phyloP scores from a whole-genome alignment of 2,888 invertebrate genomes.

The Trypoxylon attenuatum region DNA sequence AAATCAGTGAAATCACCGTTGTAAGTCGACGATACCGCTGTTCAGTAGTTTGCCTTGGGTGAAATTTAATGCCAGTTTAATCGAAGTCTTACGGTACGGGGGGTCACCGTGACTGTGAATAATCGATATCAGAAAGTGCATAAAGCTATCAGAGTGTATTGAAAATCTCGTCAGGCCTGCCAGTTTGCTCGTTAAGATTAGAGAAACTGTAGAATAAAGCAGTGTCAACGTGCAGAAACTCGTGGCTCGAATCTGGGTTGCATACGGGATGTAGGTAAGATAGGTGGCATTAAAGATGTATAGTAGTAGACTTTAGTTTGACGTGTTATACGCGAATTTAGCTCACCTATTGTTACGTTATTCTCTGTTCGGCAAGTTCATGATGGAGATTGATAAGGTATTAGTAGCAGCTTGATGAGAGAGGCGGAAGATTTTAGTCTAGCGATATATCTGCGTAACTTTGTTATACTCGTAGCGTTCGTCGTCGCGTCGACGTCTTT shows the following conservation, averaged over 20 bases:
- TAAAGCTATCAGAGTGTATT: neutral
- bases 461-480: slow-evolving; percentile 46
- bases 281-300: no score
- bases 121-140: neutral
- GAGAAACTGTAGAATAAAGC: no score
- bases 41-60: neutral
- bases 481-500: slow-evolving; percentile 13
- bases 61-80: neutral
- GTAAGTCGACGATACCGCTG: no score
- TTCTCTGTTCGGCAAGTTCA: slow-evolving; percentile 9
- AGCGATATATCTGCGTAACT: slow-evolving; percentile 30
- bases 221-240: no score
- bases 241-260: no score
- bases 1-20: no score
- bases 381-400: slow-evolving; percentile 61
- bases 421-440: slow-evolving; percentile 18
- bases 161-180: no score
- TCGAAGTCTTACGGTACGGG: neutral
- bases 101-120: neutral
- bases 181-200: no score
- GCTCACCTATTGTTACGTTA: neutral
- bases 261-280: no score
- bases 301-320: no score
- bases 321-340: no score
- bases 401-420: slow-evolving; percentile 37